Evolutionary conservation across 92 coral and sea anemone genomes (phyloP).

Genomic region (Diadumene lineata): DNA sequence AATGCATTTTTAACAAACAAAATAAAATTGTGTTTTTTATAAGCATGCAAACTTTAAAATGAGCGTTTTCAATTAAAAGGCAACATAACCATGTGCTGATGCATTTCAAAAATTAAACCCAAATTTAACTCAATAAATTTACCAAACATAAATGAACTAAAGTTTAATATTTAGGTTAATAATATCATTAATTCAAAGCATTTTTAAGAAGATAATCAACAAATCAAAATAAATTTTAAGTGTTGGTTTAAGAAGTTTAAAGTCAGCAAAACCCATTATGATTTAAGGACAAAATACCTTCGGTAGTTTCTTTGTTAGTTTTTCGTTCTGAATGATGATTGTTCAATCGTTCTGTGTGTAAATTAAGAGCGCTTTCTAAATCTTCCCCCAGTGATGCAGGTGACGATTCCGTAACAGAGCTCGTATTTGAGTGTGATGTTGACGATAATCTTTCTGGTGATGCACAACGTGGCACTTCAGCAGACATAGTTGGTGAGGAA

Average conservation of each 20-base stretch:
- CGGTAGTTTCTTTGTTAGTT: conserved; percentile 40
- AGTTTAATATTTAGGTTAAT: conserved; percentile 12
- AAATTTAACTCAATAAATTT: background rate
- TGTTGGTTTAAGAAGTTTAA: background rate
- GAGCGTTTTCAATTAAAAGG: no score
- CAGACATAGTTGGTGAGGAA: conserved; percentile 73
- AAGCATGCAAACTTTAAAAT: background rate
- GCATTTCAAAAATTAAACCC: background rate
- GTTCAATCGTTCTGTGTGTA: conserved; percentile 56
- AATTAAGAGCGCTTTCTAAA: conserved; percentile 73
- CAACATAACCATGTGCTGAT: background rate
- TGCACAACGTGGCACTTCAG: conserved; percentile 44
- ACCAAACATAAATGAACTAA: background rate
- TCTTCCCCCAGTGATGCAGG: conserved; percentile 86
- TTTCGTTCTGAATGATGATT: conserved; percentile 52
- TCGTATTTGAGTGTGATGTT: conserved; percentile 71
- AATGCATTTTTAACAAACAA: background rate
- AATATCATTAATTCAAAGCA: background rate
- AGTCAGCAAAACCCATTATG: conserved; percentile 1
- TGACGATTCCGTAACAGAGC: conserved; percentile 83
- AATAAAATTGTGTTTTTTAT: background rate
- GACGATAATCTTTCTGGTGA: conserved; percentile 58
- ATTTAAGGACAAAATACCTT: conserved; percentile 47
- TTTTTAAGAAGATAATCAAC: background rate
- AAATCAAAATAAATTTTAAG: background rate